Conservation (phyloP, 2,888 invertebrate genomes). For the Ichneumoninae sp. region DNA sequence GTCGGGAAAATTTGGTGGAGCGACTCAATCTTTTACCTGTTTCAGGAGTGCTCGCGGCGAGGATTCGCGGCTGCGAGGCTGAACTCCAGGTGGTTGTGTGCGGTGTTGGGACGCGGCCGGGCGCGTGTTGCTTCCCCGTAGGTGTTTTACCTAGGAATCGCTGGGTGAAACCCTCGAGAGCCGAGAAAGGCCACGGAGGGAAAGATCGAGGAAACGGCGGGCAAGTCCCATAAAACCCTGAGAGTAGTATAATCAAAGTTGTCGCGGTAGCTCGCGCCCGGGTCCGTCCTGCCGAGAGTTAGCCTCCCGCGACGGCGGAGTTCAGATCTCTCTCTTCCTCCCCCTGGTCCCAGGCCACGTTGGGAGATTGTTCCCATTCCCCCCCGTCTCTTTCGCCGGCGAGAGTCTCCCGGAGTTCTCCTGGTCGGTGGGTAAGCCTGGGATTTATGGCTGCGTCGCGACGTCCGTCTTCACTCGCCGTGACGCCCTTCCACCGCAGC, state of each 20-base stretch:
- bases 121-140: not conserved
- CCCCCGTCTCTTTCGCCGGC: constrained; percentile 30
- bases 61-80: constrained; percentile 7
- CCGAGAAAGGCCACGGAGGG: constrained; percentile 35
- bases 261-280: constrained; percentile 73
- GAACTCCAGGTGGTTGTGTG: constrained; percentile 8
- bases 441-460: constrained; percentile 84
- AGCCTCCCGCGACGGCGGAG: constrained; percentile 79
- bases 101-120: not conserved
- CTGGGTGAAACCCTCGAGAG: not conserved
- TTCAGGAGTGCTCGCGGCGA: constrained; percentile 10
- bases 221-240: constrained; percentile 73
- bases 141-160: constrained; percentile 12
- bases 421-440: constrained; percentile 82
- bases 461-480: constrained; percentile 85
- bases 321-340: constrained; percentile 45
- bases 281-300: constrained; percentile 76
- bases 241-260: constrained; percentile 81
- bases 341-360: constrained; percentile 11
- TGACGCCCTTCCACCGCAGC: constrained; percentile 82
- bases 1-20: constrained; percentile 24
- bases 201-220: constrained; percentile 62
- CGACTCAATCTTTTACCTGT: constrained; percentile 42
- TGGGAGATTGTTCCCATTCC: constrained; percentile 32
- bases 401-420: constrained; percentile 68